phyloP scores from a whole-genome alignment of 37 sponge, comb jelly and placozoan genomes.

The Chondrilla cf. caribensis region DNA sequence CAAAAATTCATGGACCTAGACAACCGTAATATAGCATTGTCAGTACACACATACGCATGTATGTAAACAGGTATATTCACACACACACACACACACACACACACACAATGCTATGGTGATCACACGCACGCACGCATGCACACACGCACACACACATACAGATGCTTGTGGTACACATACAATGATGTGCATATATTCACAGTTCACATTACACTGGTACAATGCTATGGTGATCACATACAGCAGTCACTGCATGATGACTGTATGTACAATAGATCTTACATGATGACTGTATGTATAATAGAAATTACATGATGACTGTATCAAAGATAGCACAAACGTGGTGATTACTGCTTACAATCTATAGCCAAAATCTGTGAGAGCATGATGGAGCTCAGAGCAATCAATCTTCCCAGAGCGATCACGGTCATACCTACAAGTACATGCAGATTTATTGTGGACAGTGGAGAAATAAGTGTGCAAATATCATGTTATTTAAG shows the following conservation, averaged over 20 bases:
- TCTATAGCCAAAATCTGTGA: slow-evolving; percentile 81
- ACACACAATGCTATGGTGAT: not conserved
- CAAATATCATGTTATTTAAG: not conserved
- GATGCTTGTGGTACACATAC: no score
- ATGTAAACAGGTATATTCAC: not conserved
- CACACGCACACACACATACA: no score
- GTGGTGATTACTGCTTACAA: slow-evolving; percentile 54
- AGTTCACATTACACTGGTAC: no score
- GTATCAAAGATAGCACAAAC: no score
- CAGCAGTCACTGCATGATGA: no score
- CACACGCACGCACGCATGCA: no score
- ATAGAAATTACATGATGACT: no score
- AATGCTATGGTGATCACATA: no score
- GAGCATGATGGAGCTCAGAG: slow-evolving; percentile 77
- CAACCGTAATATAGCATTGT: not conserved
- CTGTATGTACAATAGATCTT: no score
- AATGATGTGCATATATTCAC: no score
- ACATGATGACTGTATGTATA: no score
- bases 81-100: slow-evolving; percentile 32
- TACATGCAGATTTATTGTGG: not conserved
- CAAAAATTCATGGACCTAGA: slow-evolving; percentile 81
- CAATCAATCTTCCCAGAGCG: slow-evolving; percentile 83
- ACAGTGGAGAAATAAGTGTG: not conserved
- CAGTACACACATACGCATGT: not conserved
- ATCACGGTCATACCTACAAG: slow-evolving; percentile 80